Evolutionary conservation across 1,140 invertebrate genomes (phyloP).

Genomic region (Papilio aristodemus): DNA sequence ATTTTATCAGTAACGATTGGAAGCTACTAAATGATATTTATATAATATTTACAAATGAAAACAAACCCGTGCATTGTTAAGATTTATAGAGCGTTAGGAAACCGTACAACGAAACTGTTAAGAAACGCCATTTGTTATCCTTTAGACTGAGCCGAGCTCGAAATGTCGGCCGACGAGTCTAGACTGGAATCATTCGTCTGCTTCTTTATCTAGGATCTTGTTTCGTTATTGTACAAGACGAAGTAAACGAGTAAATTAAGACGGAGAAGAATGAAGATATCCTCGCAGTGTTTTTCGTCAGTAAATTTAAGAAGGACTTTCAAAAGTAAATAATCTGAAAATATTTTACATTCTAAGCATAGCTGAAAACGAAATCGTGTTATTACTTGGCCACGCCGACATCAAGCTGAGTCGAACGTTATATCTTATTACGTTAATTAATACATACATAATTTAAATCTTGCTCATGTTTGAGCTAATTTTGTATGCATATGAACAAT

Average conservation of each 20-base stretch:
- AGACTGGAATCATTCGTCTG: slow-evolving; percentile 9
- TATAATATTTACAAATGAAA: not conserved
- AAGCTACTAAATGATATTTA: not conserved
- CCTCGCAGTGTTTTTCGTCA: not conserved
- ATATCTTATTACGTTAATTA: too few relatives aligned
- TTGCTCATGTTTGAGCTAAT: too few relatives aligned
- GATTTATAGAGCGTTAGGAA: not conserved
- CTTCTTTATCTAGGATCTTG: slow-evolving; percentile 14
- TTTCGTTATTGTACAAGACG: slow-evolving; percentile 3
- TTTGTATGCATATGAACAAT: too few relatives aligned
- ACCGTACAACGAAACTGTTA: not conserved
- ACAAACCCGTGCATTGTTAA: slow-evolving; percentile 10
- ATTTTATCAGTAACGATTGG: too few relatives aligned
- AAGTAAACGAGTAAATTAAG: slow-evolving; percentile 16
- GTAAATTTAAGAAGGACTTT: too few relatives aligned
- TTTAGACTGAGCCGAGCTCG: not conserved
- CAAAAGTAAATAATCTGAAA: too few relatives aligned
- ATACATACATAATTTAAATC: too few relatives aligned
- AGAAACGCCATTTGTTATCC: slow-evolving; percentile 10
- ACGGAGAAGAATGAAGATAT: not conserved
- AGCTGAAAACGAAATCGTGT: too few relatives aligned
- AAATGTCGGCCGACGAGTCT: not conserved
- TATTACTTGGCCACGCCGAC: too few relatives aligned
- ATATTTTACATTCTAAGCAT: too few relatives aligned
- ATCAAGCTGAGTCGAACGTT: too few relatives aligned